Conservation (phyloP, 2,888 invertebrate genomes). For the Silvanus unidentatus region DNA sequence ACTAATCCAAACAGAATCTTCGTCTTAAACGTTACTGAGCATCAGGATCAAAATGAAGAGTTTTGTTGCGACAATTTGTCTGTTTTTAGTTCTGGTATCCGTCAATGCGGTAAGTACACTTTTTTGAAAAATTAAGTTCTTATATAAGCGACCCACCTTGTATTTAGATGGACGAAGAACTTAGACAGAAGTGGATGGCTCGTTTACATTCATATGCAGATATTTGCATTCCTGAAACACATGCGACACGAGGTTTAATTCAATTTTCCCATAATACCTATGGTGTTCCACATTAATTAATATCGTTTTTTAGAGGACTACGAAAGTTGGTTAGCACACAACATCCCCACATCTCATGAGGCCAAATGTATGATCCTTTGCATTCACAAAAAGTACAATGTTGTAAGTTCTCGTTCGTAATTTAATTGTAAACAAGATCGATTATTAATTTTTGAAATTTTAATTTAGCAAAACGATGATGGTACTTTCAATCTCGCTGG, state of each 20-base stretch:
- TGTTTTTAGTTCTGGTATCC: too few relatives aligned
- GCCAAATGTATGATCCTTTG: conserved; percentile 29
- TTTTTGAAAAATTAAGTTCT: too few relatives aligned
- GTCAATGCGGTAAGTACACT: too few relatives aligned
- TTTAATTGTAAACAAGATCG: background rate
- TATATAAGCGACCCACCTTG: too few relatives aligned
- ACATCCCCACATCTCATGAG: conserved; percentile 21
- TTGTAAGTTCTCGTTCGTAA: too few relatives aligned
- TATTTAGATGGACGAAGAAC: too few relatives aligned
- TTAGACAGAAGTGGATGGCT: too few relatives aligned
- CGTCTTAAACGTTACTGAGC: too few relatives aligned
- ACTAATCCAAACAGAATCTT: too few relatives aligned
- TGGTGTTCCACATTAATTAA: too few relatives aligned
- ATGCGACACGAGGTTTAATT: conserved; percentile 28
- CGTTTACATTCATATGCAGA: conserved; percentile 20
- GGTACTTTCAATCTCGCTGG: conserved; percentile 20
- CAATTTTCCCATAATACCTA: conserved; percentile 1
- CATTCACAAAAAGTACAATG: conserved; percentile 16
- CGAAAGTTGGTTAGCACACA: conserved; percentile 16
- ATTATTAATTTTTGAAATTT: conserved; percentile 1
- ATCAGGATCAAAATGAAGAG: too few relatives aligned
- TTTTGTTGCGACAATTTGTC: too few relatives aligned
- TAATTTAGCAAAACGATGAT: conserved; percentile 19
- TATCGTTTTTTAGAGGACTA: conserved; percentile 19
- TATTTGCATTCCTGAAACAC: conserved; percentile 26